Base-by-base conservation (phyloP, 2,113 vertebrate species). In the Notarius quadriscutis region DNA sequence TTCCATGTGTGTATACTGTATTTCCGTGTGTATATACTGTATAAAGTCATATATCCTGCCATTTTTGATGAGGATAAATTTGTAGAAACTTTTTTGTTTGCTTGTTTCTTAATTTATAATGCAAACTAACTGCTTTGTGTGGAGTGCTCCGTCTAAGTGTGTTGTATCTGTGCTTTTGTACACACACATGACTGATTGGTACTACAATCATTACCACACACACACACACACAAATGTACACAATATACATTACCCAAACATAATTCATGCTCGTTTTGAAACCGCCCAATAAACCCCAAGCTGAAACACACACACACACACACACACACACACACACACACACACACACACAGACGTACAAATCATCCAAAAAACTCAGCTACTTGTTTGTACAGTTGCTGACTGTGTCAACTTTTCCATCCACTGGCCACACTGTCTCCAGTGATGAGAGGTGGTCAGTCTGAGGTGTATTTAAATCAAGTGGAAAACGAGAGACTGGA, bases 371-470 rank as follows among this genome's bases (percentile, higher is more conserved):
- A 86, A 41, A 79, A 86, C 62, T 72, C 65, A 86, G 63, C 63
- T 34, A 65, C 41, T 81, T 84, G 84, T 86, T 88, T 86, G 87
- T 84, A 86, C 83, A 89, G 86, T 89, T 82, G 83, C 86, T 85
- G 57, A 41, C 20, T 53, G 34, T 86, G 86, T 86, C 84, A 63
- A 71, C 53, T 85, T 89, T 88, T 89, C 89, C 89, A 65, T 79
- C 62, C 62, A 79, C 74, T 72, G 86, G 78, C 60, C 83, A 87
- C 83, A 27, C 86, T 62, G 57, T 69, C 62, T 74, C 75, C 30
- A 79, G 72, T 69, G 82, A 63, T 87, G 77, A 89, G 81, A 87
- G 82, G 81, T 86, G 83, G 86, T 85, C 86, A 83, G 86, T 87
- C 85, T 84, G 81, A 84, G 79, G 9, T 84, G 69, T 50, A 83